phyloP scores from a whole-genome alignment of 1,140 invertebrate genomes.

The Ditylenchus dipsaci region DNA sequence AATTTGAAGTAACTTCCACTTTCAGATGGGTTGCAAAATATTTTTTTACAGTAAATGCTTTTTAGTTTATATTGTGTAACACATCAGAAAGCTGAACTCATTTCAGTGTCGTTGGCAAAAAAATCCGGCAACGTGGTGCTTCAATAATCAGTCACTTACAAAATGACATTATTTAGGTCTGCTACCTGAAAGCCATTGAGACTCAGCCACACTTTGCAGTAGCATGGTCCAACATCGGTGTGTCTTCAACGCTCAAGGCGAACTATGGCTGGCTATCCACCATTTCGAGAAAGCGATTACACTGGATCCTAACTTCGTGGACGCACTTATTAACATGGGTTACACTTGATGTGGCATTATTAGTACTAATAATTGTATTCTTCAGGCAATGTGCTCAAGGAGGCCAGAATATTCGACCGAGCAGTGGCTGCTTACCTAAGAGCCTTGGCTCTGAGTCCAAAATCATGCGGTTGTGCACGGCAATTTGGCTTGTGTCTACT shows the following conservation, averaged over 20 bases:
- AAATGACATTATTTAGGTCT: too few relatives aligned
- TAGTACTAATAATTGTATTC: too few relatives aligned
- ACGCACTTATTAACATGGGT: slow-evolving; percentile 99
- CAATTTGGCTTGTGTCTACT: slow-evolving; percentile 97
- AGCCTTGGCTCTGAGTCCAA: slow-evolving; percentile 85
- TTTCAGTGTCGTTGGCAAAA: too few relatives aligned
- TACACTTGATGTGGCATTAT: too few relatives aligned
- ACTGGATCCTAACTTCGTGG: slow-evolving; percentile 95
- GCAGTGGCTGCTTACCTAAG: slow-evolving; percentile 96
- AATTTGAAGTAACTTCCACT: too few relatives aligned
- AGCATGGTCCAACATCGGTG: slow-evolving; percentile 97
- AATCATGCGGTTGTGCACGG: slow-evolving; percentile 98
- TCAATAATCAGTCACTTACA: too few relatives aligned
- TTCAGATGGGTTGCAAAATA: too few relatives aligned
- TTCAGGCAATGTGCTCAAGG: slow-evolving; percentile 98
- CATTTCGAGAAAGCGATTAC: slow-evolving; percentile 99
- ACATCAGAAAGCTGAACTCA: too few relatives aligned
- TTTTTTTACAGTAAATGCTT: too few relatives aligned
- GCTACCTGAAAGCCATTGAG: slow-evolving; percentile 99
- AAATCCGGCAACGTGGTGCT: too few relatives aligned
- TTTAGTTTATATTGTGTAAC: too few relatives aligned
- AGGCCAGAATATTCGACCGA: slow-evolving; percentile 97
- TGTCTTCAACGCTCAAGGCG: slow-evolving; percentile 99
- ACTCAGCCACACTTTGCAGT: slow-evolving; percentile 69
- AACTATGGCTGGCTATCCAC: slow-evolving; percentile 99